A percentile compares a stretch with the other conserved stretches of the same genome.
Conservation (phyloP, 2,888 invertebrate species). For the Barypeithes pellucidus region DNA sequence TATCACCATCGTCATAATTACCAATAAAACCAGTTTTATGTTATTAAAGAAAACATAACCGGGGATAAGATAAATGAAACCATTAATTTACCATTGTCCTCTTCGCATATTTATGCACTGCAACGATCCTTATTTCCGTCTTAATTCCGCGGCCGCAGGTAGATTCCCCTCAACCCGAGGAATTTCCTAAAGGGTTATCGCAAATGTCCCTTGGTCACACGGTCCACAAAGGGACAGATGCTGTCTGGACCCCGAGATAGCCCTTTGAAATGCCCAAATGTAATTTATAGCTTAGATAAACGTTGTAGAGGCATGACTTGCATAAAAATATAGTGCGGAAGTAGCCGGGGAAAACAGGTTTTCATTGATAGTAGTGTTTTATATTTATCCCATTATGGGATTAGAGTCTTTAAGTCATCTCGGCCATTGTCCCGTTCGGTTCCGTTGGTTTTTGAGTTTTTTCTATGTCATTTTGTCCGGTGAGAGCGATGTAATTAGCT, state of each 20-base stretch:
- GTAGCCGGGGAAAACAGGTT: constrained; percentile 60
- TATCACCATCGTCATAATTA: constrained; percentile 40
- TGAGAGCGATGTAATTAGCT: constrained; percentile 49
- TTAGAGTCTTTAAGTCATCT: constrained; percentile 53
- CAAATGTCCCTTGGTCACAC: constrained; percentile 64
- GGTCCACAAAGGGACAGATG: constrained; percentile 62
- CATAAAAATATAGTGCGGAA: constrained; percentile 58
- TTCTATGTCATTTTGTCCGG: constrained; percentile 46
- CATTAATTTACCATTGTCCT: constrained; percentile 56
- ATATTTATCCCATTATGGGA: constrained; percentile 56
- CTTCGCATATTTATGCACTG: constrained; percentile 36
- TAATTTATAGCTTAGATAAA: constrained; percentile 58
- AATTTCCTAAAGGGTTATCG: constrained; percentile 55
- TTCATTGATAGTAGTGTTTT: constrained; percentile 58
- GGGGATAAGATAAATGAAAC: constrained; percentile 57
- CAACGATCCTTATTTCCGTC: constrained; percentile 35
- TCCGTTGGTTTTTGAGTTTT: constrained; percentile 57
- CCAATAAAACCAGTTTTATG: constrained; percentile 53
- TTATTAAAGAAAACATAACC: constrained; percentile 54
- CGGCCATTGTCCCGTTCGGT: constrained; percentile 57
- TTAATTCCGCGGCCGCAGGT: constrained; percentile 43
- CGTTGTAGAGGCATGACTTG: constrained; percentile 61
- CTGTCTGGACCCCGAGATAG: constrained; percentile 58
- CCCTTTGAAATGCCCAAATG: constrained; percentile 49
- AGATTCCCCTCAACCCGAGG: constrained; percentile 35